Evolutionary conservation across 2,113 vertebrate genomes (phyloP).

Genomic region (Notechis scutatus): DNA sequence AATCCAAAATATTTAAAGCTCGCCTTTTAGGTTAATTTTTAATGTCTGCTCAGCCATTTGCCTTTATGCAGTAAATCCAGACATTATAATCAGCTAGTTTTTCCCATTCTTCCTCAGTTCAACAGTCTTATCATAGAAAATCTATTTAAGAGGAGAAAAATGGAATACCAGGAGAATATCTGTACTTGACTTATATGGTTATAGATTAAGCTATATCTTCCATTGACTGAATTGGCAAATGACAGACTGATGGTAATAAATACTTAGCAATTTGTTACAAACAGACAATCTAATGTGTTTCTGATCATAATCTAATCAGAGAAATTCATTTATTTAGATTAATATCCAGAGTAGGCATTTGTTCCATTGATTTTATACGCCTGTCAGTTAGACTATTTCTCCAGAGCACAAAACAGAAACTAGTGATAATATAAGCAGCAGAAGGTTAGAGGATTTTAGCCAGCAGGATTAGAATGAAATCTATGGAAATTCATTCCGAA

Average conservation of each 20-base stretch:
- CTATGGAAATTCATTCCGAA: neutral
- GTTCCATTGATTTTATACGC: neutral
- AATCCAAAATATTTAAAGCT: neutral
- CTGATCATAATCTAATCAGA: neutral
- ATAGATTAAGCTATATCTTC: neutral
- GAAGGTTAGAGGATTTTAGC: neutral
- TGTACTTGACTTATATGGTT: neutral
- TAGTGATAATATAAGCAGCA: neutral
- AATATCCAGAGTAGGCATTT: neutral
- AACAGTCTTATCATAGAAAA: neutral
- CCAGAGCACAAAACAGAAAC: neutral
- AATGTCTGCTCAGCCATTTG: neutral
- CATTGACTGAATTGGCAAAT: neutral
- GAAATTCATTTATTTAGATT: neutral
- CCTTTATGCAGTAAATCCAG: neutral
- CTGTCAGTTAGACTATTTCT: neutral
- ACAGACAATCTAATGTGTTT: neutral
- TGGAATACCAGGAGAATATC: neutral
- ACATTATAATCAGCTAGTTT: neutral
- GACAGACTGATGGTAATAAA: neutral
- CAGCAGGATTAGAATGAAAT: neutral
- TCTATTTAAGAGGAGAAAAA: neutral
- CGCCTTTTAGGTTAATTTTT: neutral
- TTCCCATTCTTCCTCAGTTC: neutral
- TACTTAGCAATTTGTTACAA: neutral